phyloP scores from a whole-genome alignment of 2,888 invertebrate genomes.

The Leptopilina drosophilae region DNA sequence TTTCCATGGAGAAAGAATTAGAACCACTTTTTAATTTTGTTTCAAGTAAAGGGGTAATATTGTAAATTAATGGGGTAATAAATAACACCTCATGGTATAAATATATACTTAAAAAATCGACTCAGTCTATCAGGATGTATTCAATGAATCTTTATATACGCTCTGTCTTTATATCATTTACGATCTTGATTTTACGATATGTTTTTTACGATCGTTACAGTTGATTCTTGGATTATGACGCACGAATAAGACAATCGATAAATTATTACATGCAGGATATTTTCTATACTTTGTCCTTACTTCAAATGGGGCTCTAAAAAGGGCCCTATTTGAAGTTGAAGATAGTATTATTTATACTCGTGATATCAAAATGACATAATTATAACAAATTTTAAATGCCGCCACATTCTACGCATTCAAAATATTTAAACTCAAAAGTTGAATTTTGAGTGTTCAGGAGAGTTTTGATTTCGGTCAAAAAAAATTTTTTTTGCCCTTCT shows the following conservation, averaged over 20 bases:
- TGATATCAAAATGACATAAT: too few species aligned
- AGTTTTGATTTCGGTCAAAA: too few species aligned
- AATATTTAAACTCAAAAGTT: too few species aligned
- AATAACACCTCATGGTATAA: background rate
- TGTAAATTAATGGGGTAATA: conserved; percentile 11
- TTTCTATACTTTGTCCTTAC: too few species aligned
- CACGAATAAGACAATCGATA: conserved; percentile 48
- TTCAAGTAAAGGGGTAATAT: background rate
- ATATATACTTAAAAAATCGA: conserved; percentile 21
- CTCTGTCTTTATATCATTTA: conserved; percentile 39
- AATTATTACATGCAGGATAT: background rate
- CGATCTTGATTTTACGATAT: conserved; percentile 36
- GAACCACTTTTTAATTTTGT: background rate
- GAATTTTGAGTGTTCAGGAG: too few species aligned
- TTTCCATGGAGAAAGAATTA: background rate
- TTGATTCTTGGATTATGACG: conserved; percentile 28
- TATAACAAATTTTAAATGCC: too few species aligned
- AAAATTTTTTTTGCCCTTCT: too few species aligned
- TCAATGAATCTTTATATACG: conserved; percentile 10
- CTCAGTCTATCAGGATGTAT: conserved; percentile 23
- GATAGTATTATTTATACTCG: too few species aligned
- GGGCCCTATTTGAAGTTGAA: too few species aligned
- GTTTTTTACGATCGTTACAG: conserved; percentile 26
- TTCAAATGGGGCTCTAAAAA: too few species aligned
- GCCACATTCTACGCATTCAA: too few species aligned